Base-by-base conservation (phyloP, 2,113 vertebrate genomes). In the Oceanites oceanicus region DNA sequence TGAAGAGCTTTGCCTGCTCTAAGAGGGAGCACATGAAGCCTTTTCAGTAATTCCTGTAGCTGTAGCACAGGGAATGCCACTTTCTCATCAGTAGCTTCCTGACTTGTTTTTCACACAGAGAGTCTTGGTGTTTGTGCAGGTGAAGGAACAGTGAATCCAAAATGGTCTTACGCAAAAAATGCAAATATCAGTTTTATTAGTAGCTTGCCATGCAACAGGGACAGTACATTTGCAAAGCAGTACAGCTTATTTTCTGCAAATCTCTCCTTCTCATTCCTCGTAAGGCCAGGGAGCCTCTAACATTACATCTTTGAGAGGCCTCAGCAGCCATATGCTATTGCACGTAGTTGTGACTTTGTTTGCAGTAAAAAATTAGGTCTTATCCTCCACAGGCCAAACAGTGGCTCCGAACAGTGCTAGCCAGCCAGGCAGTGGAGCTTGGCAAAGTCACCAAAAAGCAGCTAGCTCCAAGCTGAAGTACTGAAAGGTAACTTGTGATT, bases 131-230 rank as follows among this genome's bases (percentile, higher is more conserved):
- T 92, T 95, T 88, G 34, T 27, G 6, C 88, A 97, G 95, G 77
- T 96, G 94, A 80, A 94, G 49, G 70, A 97, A 88, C 47, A 67
- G 38, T 42, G 50, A 77, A 94, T 94, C 77, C 71, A 94, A 88
- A 97, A 95, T 77, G 74, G n/a, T 59, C 77, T 81, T 50, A 95
- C 91, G 96, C 92, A 96, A 96, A 97, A 96, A 67, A 97, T 94
- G 95, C 90, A 98, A 98, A 97, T 85, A 44, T 5, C 0, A 8
- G n/a, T 94, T 93, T 87, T 83, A 65, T 71, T 72, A 56, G 45
- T 23, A 62, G 82, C 83, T 92, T 94, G n/a, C 88, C 72, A 7
- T 81, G 40, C 6, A 32, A 70, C n/a, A 50, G 40, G 80, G 44
- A n/a, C 47, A 34, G 71, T 20, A 9, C 34, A 44, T 84, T 92